These are phyloP conservation scores for Climacteris rufus DNA, from an alignment of 2,113 vertebrate species.

Conservation along the genomic window DNA sequence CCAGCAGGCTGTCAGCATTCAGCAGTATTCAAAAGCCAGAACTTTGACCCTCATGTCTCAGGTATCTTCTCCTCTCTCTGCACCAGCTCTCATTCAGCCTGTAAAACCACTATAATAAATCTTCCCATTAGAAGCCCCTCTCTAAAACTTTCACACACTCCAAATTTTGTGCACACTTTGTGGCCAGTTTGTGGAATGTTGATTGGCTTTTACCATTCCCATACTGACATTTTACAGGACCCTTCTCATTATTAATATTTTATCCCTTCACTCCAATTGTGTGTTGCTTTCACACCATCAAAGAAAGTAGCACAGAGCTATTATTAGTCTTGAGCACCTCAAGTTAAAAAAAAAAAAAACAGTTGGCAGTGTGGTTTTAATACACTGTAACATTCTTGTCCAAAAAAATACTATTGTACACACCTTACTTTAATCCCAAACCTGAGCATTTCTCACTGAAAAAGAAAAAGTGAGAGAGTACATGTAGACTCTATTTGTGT, in stretches of 20 bases:
- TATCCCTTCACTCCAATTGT: background rate
- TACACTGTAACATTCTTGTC: background rate
- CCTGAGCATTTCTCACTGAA: background rate
- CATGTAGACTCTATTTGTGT: background rate
- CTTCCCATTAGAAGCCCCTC: background rate
- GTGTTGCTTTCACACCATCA: background rate
- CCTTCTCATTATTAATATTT: background rate
- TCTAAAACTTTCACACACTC: background rate
- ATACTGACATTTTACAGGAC: background rate
- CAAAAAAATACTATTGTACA: background rate
- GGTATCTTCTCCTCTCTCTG: background rate
- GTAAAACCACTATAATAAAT: background rate
- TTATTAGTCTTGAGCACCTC: background rate
- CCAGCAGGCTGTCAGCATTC: background rate
- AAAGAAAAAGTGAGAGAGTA: background rate
- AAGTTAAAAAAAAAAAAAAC: background rate
- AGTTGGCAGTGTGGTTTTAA: background rate
- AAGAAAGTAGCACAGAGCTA: background rate
- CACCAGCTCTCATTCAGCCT: background rate
- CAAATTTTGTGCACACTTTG: background rate
- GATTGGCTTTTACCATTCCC: background rate
- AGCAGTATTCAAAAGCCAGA: background rate
- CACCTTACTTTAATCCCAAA: background rate
- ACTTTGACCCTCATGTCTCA: background rate
- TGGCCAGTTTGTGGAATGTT: background rate